Evolutionary conservation across 2,797 vertebrate genomes (phyloP), one percentile per base, ranked within the genome.

Genomic region (Cottoperca gobio): DNA sequence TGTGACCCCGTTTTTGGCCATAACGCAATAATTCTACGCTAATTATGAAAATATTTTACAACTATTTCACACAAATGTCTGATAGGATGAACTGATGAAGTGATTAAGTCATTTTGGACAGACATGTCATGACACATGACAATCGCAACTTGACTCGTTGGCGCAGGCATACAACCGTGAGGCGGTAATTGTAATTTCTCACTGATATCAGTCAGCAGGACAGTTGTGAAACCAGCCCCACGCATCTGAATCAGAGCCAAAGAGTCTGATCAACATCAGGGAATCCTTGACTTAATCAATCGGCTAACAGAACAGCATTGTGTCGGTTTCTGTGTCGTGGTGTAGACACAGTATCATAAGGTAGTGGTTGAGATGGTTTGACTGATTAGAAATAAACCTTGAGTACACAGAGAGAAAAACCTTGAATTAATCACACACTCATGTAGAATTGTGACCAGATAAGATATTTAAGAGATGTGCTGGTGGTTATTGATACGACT

Each of bases 211-310:
- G 28, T 21, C 43, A 37, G 12, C 6, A 54, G 48, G 50, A 10
- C 70, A 48, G n/a, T 43, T 54, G 21, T 17, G 2, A 79, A 79
- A 58, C 6, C 33, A 70, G 52, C 69, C 33, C 13, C 5, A 24
- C n/a, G 81, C 19, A 37, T 48, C 23, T 55, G 37, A 45, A 45
- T 62, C 24, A 35, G 16, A 67, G 57, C 63, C 64, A 54, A 48
- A 37, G 60, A 24, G 42, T 50, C 63, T 53, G 12, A 66, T 69
- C 37, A 46, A 61, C 70, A 78, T 76, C 39, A 62, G 42, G 53
- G 26, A 80, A 66, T 76, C 45, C 70, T 54, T 74, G 43, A 75
- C 35, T 52, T 14, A 69, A 76, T 76, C 11, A 39, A 37, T 62
- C 43, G 63, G 26, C 11, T 70, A 65, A 66, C 54, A 71, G 19